Conservation (phyloP, 2,888 invertebrate species). For the Leptinotarsa haldemani region DNA sequence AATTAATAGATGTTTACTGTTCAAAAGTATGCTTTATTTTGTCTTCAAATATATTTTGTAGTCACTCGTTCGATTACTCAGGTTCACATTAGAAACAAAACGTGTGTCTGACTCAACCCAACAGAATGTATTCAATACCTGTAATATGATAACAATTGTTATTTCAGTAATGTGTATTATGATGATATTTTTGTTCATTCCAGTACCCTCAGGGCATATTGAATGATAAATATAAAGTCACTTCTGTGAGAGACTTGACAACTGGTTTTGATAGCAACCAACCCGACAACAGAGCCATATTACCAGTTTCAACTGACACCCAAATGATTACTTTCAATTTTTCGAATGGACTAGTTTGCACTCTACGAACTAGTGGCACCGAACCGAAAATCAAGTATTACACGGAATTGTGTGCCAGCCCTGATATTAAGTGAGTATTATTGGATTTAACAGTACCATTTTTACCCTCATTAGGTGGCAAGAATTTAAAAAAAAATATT, state of each 20-base stretch:
- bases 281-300: conserved; percentile 75
- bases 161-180: neutral
- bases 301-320: conserved; percentile 74
- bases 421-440: conserved; percentile 71
- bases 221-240: conserved; percentile 74
- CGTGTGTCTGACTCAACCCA: no score
- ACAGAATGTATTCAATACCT: no score
- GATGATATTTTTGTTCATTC: conserved; percentile 55
- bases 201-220: conserved; percentile 79
- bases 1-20: no score
- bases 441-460: neutral
- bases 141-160: no score
- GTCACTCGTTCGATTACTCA: no score
- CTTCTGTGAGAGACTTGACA: conserved; percentile 86
- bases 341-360: conserved; percentile 85
- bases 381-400: conserved; percentile 99
- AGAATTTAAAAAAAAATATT: no score
- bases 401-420: conserved; percentile 84
- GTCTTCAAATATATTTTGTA: no score
- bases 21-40: no score
- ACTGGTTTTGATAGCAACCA: conserved; percentile 85
- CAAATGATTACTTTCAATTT: conserved; percentile 98
- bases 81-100: no score
- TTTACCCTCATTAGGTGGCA: no score
- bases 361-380: conserved; percentile 95